Evolutionary conservation across 1,140 invertebrate species (phyloP), one percentile per base, ranked within the genome.

Genomic region (Drosophila hydei): DNA sequence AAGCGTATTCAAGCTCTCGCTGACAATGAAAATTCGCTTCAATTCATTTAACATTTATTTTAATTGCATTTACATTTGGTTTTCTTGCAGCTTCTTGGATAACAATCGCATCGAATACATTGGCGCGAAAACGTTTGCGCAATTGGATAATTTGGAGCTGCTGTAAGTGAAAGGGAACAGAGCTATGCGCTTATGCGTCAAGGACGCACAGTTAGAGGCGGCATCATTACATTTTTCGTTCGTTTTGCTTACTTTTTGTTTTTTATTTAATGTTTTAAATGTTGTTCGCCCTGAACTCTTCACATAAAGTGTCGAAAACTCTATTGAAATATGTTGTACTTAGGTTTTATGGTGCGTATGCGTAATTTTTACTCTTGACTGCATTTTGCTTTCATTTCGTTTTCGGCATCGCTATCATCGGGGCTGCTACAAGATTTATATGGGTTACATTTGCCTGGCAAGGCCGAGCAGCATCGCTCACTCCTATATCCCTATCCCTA

Each of bases 101-200:
- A 72, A 90, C 52, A 94, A 94, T 90, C 67, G 72, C 36, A 91
- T 94, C 52, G 77, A 92, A 67, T 88, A 73, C 40, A 91, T 94
- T 70, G 90, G 88, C 40, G 72, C 91, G 51, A 75, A 92, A 71
- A 91, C 92, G 59, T 93, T 94, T 85, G 63, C 69, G 27, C 72
- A 85, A 64, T 80, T 94, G 68, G 81, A 91, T 36, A 78, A 90
- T 77, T 83, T 94, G 59, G 80, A 89, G 69, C 90, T 92, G 64
- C 78, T 93, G 93, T 94, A 91, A 91, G 93, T 92, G 73, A 65
- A 69, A 69, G 42, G 27, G 45, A 45, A 52, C 18, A n/a, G 19
- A 16, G 14, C 2, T 23, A n/a, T 30, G 33, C 23, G 8, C 12
- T 50, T 56, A 40, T 38, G 55, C 40, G 60, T 21, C 45, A 45